Conservation (phyloP, 2,888 invertebrate species). For the Acanthosoma haemorrhoidale region DNA sequence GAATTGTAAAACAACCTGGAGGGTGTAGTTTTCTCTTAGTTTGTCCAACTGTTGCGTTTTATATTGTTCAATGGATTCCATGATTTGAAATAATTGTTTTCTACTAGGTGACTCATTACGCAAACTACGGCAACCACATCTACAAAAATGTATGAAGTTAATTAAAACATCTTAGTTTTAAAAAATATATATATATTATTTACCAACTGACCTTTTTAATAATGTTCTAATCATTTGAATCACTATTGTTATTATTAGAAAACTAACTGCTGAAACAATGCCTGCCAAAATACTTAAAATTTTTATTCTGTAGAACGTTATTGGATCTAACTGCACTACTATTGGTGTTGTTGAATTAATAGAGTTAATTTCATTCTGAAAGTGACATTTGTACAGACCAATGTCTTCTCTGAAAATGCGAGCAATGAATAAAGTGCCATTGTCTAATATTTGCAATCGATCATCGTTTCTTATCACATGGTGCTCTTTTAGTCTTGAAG, state of each 20-base stretch:
- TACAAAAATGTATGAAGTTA: too few relatives aligned
- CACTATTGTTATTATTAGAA: constrained; percentile 72
- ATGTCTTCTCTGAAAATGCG: constrained; percentile 71
- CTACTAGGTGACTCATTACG: constrained; percentile 58
- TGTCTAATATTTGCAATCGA: constrained; percentile 54
- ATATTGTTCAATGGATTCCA: constrained; percentile 85
- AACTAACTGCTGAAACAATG: constrained; percentile 68
- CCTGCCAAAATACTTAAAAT: constrained; percentile 80
- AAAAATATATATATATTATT: background rate
- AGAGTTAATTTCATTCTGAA: constrained; percentile 63
- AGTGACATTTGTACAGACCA: constrained; percentile 80
- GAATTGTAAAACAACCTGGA: constrained; percentile 58
- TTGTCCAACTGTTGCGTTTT: constrained; percentile 83
- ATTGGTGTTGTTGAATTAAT: constrained; percentile 73
- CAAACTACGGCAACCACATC: constrained; percentile 62
- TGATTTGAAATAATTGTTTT: constrained; percentile 77
- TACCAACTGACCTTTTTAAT: constrained; percentile 59
- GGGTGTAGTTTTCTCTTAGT: constrained; percentile 83
- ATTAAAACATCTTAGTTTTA: constrained; percentile 2
- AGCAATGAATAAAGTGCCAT: constrained; percentile 71
- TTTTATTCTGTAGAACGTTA: constrained; percentile 75
- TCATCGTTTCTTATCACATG: background rate
- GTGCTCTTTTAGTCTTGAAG: background rate
- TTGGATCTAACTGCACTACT: constrained; percentile 75
- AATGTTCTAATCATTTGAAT: constrained; percentile 69